Conservation (phyloP, 2,797 vertebrate species). For the Sebastiscus tertius region DNA sequence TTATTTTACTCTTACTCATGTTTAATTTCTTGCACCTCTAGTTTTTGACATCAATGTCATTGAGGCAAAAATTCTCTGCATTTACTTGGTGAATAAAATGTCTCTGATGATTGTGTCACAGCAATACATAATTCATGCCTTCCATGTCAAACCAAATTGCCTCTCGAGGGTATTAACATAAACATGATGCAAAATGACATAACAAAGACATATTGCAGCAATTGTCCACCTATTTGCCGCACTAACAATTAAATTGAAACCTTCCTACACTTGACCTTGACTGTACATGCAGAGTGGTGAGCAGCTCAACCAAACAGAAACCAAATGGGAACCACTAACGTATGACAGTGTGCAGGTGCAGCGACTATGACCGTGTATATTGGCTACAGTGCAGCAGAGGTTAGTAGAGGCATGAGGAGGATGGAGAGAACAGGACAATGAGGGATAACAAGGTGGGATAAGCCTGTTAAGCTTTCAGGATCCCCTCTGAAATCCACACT, state of each 20-base stretch:
- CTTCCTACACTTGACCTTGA: neutral
- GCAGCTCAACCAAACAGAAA: neutral
- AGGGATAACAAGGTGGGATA: slow-evolving; percentile 67
- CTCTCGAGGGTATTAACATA: slow-evolving; percentile 14
- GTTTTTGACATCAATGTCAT: neutral
- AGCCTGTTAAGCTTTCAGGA: slow-evolving; percentile 66
- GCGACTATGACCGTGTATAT: slow-evolving; percentile 7
- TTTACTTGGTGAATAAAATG: slow-evolving; percentile 6
- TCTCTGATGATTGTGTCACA: neutral
- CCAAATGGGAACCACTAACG: neutral
- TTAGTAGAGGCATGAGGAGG: slow-evolving; percentile 27
- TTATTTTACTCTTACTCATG: neutral
- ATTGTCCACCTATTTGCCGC: neutral
- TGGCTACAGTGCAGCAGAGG: slow-evolving; percentile 25
- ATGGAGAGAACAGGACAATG: slow-evolving; percentile 49
- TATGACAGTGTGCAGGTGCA: slow-evolving; percentile 5
- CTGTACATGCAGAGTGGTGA: neutral
- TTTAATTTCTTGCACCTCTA: neutral
- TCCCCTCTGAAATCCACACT: slow-evolving; percentile 55
- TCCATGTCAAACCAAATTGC: slow-evolving; percentile 23
- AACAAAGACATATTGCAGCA: slow-evolving; percentile 3
- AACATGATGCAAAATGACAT: slow-evolving; percentile 28
- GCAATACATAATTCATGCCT: slow-evolving; percentile 11
- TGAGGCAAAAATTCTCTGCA: neutral
- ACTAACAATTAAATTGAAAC: neutral